Evolutionary conservation across 2,797 vertebrate genomes (phyloP).

Genomic region (Bovichtus diacanthus): DNA sequence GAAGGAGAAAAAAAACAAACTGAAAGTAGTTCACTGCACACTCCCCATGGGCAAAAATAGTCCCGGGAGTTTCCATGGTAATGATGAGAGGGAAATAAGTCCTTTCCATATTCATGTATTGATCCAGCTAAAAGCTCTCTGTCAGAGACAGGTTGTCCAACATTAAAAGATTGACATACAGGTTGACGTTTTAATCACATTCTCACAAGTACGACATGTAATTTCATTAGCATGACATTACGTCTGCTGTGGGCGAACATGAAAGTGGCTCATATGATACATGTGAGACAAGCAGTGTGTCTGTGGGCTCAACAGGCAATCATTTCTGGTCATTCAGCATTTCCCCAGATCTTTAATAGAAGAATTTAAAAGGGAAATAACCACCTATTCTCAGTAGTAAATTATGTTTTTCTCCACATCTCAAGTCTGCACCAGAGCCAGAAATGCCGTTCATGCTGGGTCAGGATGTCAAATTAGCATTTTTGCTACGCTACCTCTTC

Average conservation of each 20-base stretch:
- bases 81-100: slow-evolving; percentile 51
- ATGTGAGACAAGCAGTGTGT: slow-evolving; percentile 18
- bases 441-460: slow-evolving; percentile 9
- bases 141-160: slow-evolving; percentile 40
- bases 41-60: slow-evolving; percentile 31
- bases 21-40: slow-evolving; percentile 51
- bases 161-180: slow-evolving; percentile 44
- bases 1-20: slow-evolving; percentile 36
- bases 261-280: slow-evolving; percentile 33
- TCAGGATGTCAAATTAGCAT: slow-evolving; percentile 22
- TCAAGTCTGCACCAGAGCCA: slow-evolving; percentile 23
- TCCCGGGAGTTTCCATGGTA: slow-evolving; percentile 65
- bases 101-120: slow-evolving; percentile 55
- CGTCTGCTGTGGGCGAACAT: slow-evolving; percentile 20
- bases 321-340: slow-evolving; percentile 33
- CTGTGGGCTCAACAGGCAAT: slow-evolving; percentile 30
- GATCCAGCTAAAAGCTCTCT: slow-evolving; percentile 69
- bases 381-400: background rate
- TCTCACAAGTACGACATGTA: slow-evolving; percentile 16
- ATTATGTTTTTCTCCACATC: background rate
- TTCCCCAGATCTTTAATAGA: slow-evolving; percentile 17
- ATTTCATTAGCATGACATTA: slow-evolving; percentile 44
- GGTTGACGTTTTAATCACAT: slow-evolving; percentile 43
- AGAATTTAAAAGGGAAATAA: slow-evolving; percentile 17
- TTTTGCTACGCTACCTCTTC: slow-evolving; percentile 13